Evolutionary conservation across 2,797 vertebrate genomes (phyloP), one percentile per base, ranked within the genome.

Genomic region (Gymnothorax reevesii): DNA sequence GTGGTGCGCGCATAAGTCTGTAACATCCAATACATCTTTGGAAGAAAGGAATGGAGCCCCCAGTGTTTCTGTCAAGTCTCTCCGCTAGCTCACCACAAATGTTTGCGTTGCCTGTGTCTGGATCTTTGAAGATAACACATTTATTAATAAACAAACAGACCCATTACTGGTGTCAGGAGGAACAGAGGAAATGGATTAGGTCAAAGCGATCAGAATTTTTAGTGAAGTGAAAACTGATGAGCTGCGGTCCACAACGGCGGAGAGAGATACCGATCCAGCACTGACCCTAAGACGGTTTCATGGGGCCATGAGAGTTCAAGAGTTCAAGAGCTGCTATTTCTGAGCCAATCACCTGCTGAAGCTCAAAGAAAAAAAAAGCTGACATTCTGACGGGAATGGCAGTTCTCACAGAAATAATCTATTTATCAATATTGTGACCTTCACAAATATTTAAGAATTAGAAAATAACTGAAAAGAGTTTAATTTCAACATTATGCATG

Each of bases 91-190:
- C 87, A 54, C 94, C 92, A 92, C 82, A 89, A 92, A 94, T 90
- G 92, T 95, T 95, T 88, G 86, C 88, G 91, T 93, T 92, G 93
- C 93, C 88, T 60, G 86, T 60, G 92, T 94, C 96, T 96, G 96
- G 95, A 96, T 96, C 94, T 95, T 95, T 96, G 95, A 95, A 95
- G 96, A 96, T 96, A 96, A 95, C 92, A 73, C 82, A 87, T 93
- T 94, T 95, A 95, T 95, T 95, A 96, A 96, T 95, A 96, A 95
- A 95, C 95, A 96, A 95, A 95, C 94, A 93, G 93, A 92, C 93
- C 95, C 96, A 96, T 96, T 96, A 96, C 94, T 92, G 89, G 92
- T 93, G 92, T 93, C 91, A 86, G 92, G 92, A 90, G 85, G 83
- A 91, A 91, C 91, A 92, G 92, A 92, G 90, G 90, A 91, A 92